Base-by-base conservation (phyloP, 92 coral and sea anemone species). In the Phenganax marumi region DNA sequence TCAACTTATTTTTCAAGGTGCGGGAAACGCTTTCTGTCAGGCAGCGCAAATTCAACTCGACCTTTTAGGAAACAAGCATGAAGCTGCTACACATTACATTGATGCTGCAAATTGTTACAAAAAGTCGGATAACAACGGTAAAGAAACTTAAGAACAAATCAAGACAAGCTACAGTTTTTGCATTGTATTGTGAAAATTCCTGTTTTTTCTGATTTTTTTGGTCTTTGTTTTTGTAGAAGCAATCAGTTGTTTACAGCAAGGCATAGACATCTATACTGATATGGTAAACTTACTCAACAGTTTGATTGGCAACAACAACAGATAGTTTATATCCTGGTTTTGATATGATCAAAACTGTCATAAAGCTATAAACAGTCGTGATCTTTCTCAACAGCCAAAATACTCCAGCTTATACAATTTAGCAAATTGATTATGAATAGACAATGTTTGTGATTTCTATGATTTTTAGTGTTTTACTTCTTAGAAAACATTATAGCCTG, bases 111-210 rank as follows among this genome's bases (percentile, higher is more conserved):
- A 92, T 57, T 92, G 97, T 78, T 96, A 89, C 81, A 96, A 92
- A 83, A 96, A 96, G 75, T 88, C 97, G n/a, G 99, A 96, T 86
- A 88, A 88, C 25, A 96, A 96, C 86, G 99, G 99, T 96, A 84
- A 43, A 49, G 10, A 74, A 10, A 50, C 49, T 16, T 5, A 46
- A 16, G 12, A 53, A 17, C 39, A 52, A 17, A 39, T 0, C 52
- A 39, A 70, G 49, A 72, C 11, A 25, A 11, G 46, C 49, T 13
- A 10, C 18, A 43, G 16, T 12, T 2, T 25, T 72, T 72, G 7
- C 54, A 10, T 72, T 18, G 0, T 39, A 72, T 50, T 70, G 12
- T 10, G 7, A 8, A 70, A 33, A 21, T 10, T 63, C 0, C 43
- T 5, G 2, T 33, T 33, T 33, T 33, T 12, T 18, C 21, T 63